Evolutionary conservation across 2,888 invertebrate genomes (phyloP), one percentile per base, ranked within the genome.

Genomic region (Stenotaenia linearis): DNA sequence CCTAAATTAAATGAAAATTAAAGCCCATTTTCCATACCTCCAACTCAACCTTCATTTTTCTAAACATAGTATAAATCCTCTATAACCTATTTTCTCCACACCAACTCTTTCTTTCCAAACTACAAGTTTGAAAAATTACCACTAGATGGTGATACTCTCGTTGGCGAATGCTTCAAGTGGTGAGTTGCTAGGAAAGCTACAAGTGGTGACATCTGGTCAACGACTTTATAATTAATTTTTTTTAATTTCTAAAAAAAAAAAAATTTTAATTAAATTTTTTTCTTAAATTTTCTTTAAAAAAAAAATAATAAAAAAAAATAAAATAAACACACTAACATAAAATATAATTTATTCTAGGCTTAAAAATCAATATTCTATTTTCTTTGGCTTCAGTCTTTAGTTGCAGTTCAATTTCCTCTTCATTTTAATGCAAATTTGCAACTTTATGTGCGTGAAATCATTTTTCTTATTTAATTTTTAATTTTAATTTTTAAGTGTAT

Each of bases 141-240:
- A 75, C 32, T 75, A 35, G 75, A 75, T 75, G 75, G 37, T 75
- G 75, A 75, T 32, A 35, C 75, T 75, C 75, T 75, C 75, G 75
- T 75, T 75, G 75, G 75, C 75, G 75, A 75, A 37, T 75, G 32
- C 75, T 75, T 30, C 21, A 37, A 75, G 61, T 23, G 61, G 61
- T 61, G 45, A 61, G 61, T 12, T 61, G 61, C 61, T 28, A 61
- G 61, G 61, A 61, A 61, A 25, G 28, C 61, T 25, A 61, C 61
- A 61, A 61, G 28, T 61, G 61, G 61, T 61, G 61, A 61, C 61
- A 61, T 61, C 61, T 61, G 25, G 61, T 61, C 9, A 61, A 61
- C 45, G n/a, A 61, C 23, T 45, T 45, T 45, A 15, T 12, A 45
- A 45, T 18, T 45, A 18, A 45, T 7, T n/a, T 7, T 45, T 45